Evolutionary conservation across 2,797 vertebrate genomes (phyloP), one percentile per base, ranked within the genome.

Genomic region (Cyclopterus lumpus): DNA sequence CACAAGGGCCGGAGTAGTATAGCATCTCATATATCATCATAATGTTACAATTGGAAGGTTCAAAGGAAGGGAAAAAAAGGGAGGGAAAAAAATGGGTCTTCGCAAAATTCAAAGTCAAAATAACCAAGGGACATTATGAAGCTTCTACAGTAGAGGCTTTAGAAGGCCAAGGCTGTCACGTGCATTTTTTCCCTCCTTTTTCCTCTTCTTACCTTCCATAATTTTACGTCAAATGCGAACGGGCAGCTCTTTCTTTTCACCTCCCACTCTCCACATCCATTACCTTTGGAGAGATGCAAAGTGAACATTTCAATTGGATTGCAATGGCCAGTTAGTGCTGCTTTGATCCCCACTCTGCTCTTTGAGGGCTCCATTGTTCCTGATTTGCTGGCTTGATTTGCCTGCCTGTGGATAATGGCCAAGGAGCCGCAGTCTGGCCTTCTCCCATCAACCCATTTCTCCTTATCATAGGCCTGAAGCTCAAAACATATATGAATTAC

Each of bases 291-390:
- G 90, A 93, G 93, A 94, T 94, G 91, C 93, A 93, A 94, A 91
- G 93, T 94, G 94, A 94, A 94, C 93, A 94, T 94, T 95, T 95
- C 93, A 95, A 94, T 96, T 95, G 94, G 94, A 94, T 95, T 94
- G 93, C 94, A 92, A 94, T 94, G 94, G 93, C 92, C 93, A 92
- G 93, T 95, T 94, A 94, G 94, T 79, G 75, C 90, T 87, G 91
- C 94, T 95, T 95, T 96, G 93, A 95, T 95, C 92, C 91, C 89
- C 91, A 93, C 91, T 93, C 91, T 92, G 79, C 91, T 92, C 88
- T 94, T 90, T 93, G 93, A 94, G 93, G 92, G 88, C 88, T 86
- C 92, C 91, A 94, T 95, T 95, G 93, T 95, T 93, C 93, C 91
- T 94, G 93, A 94, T 94, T 94, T 93, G 86, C 93, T 93, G 91